These are phyloP conservation scores for Pachycephus smyrnensis DNA, from an alignment of 2,888 invertebrate species.

Conservation along the genomic window DNA sequence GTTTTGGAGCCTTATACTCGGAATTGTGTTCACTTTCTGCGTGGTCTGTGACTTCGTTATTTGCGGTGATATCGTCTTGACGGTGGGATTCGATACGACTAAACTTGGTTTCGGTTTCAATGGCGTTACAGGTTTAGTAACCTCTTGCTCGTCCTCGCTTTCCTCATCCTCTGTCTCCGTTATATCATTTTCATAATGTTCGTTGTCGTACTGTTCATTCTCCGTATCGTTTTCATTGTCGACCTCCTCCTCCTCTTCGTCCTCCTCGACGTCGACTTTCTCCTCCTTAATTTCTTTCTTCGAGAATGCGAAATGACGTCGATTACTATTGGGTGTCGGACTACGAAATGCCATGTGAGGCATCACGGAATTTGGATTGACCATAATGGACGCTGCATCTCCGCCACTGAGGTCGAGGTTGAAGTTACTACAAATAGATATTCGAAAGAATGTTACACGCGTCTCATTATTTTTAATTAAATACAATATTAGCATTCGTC, in stretches of 20 bases:
- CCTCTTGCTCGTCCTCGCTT: conserved; percentile 45
- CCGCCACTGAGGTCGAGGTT: conserved; percentile 77
- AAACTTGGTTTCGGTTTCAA: conserved; percentile 43
- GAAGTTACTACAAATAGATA: conserved; percentile 67
- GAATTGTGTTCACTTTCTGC: conserved; percentile 46
- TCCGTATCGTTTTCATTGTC: conserved; percentile 60
- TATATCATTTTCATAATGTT: conserved; percentile 58
- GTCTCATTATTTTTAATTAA: background rate
- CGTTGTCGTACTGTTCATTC: conserved; percentile 60
- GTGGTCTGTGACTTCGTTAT: conserved; percentile 40
- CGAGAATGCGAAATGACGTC: conserved; percentile 49
- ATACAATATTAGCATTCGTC: background rate
- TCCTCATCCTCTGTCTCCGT: conserved; percentile 71
- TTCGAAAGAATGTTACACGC: background rate
- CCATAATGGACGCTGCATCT: conserved; percentile 84
- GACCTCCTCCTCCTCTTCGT: conserved; percentile 16
- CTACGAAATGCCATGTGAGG: conserved; percentile 73
- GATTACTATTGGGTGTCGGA: conserved; percentile 31
- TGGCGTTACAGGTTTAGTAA: conserved; percentile 20
- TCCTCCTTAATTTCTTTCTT: conserved; percentile 48
- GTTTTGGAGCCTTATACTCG: conserved; percentile 58
- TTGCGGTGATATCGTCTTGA: conserved; percentile 23
- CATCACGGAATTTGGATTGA: conserved; percentile 92
- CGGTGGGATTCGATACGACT: conserved; percentile 31
- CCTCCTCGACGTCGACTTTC: conserved; percentile 47